Percentiles rank a stretch among this genome's conserved stretches.
Conservation (phyloP, 1,140 invertebrate species). For the Calliopsis andreniformis region DNA sequence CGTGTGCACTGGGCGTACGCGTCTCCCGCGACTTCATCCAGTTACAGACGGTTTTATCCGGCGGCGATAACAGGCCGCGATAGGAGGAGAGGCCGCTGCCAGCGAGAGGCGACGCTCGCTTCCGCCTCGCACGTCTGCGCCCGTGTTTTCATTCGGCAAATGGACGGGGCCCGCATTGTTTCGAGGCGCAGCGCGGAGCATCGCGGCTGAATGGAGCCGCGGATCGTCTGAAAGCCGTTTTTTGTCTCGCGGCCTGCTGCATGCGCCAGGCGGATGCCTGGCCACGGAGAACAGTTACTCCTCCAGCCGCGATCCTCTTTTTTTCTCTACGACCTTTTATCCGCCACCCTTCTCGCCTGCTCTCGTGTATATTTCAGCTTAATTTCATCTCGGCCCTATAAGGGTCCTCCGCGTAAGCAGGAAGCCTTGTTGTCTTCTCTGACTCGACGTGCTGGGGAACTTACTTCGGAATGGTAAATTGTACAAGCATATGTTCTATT, state of each 20-base stretch:
- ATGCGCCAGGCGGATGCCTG: conserved; percentile 10
- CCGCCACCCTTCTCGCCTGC: not conserved
- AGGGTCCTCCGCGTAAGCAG: no score
- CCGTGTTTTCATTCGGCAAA: conserved; percentile 51
- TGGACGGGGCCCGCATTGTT: conserved; percentile 46
- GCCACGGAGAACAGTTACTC: conserved; percentile 5
- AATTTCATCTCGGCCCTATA: not conserved
- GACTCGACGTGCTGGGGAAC: no score
- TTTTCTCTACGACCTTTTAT: not conserved
- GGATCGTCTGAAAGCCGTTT: conserved; percentile 51
- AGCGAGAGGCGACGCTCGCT: conserved; percentile 38
- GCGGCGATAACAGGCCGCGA: conserved; percentile 26
- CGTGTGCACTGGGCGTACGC: conserved; percentile 1
- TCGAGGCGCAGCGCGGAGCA: conserved; percentile 17
- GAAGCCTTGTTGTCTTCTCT: no score
- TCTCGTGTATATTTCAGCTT: not conserved
- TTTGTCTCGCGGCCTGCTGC: conserved; percentile 23
- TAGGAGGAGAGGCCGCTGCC: conserved; percentile 12
- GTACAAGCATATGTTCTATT: no score
- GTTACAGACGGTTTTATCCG: conserved; percentile 38
- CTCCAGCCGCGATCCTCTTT: conserved; percentile 9
- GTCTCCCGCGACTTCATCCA: conserved; percentile 23
- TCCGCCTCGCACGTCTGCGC: conserved; percentile 33
- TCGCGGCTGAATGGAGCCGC: conserved; percentile 41
- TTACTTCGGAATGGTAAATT: no score